Base-by-base conservation (phyloP, 2,113 vertebrate species). In the Butorides virescens region DNA sequence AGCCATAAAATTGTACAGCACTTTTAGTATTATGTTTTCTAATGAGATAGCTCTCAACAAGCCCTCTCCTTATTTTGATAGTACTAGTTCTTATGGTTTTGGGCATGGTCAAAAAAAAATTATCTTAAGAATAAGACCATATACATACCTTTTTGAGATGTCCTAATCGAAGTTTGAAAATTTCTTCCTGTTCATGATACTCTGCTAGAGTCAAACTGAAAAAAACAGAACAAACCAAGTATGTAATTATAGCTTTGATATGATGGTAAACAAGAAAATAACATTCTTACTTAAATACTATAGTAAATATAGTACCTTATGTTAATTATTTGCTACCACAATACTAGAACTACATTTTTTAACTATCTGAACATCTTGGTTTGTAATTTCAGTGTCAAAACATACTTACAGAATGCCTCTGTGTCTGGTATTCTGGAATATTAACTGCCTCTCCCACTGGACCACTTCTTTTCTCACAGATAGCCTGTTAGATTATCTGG, bases 131-230 rank as follows among this genome's bases (percentile, higher is more conserved):
- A 71, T n/a, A 50, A 68, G 22, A 70, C 6, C 58, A n/a, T 2
- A 77, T 75, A 95, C 97, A 49, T 97, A 99, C 99, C 99, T 99
- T 99, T 98, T 99, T 99, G 93, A 99, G 99, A 98, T 99, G 99
- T 96, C 99, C 99, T 91, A 99, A 99, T 94, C 99, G 98, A 95
- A 99, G 99, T 97, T 99, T 99, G 98, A 99, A 99, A 97, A 99
- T 99, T 98, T 99, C 99, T 98, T 99, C 99, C 97, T 99, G 99
- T 97, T 99, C 99, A 9, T 99, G 99, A 97, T 99, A 99, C 95
- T 99, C 99, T 92, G 99, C 99, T 98, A 99, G 97, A 79, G 99
- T 99, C 96, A 99, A 98, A 98, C 99, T 99, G 98, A 97, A 98
- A 95, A 88, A 88, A 55, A 14, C 11, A 19, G 79, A 97, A 10